phyloP scores from a whole-genome alignment of 2,888 invertebrate genomes.

The Portevinia maculata region DNA sequence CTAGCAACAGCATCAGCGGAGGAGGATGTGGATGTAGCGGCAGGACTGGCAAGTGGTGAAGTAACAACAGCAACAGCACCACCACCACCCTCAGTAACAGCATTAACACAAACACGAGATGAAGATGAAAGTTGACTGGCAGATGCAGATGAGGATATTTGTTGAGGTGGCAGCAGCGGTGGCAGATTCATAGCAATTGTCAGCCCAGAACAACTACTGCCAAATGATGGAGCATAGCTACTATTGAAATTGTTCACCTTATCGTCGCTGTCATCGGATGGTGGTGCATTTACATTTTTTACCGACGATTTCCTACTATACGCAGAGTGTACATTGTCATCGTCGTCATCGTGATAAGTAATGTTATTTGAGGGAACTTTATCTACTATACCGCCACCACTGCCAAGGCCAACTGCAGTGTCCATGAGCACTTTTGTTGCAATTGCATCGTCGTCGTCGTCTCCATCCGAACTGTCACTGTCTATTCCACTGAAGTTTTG shows the following conservation, averaged over 20 bases:
- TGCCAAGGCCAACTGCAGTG: constrained; percentile 23
- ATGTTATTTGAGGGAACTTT: constrained; percentile 32
- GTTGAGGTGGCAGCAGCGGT: constrained; percentile 22
- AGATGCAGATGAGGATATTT: constrained; percentile 59
- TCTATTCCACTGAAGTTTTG: constrained; percentile 73
- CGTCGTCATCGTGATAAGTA: constrained; percentile 27
- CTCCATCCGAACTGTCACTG: constrained; percentile 74
- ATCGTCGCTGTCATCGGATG: constrained; percentile 53
- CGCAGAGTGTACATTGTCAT: constrained; percentile 43
- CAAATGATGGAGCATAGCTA: constrained; percentile 67
- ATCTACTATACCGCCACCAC: constrained; percentile 15
- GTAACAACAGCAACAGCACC: constrained; percentile 40
- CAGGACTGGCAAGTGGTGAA: constrained; percentile 67
- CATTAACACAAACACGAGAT: constrained; percentile 64
- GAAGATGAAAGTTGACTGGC: constrained; percentile 60
- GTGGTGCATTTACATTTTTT: constrained; percentile 20
- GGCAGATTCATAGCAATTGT: constrained; percentile 56
- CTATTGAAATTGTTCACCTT: constrained; percentile 73
- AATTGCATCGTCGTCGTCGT: constrained; percentile 65
- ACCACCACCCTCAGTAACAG: constrained; percentile 62
- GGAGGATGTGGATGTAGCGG: constrained; percentile 56
- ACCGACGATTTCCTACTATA: constrained; percentile 40
- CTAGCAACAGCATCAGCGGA: constrained; percentile 23
- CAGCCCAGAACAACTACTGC: constrained; percentile 69
- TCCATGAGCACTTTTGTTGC: constrained; percentile 65